These are phyloP conservation scores for Lepidurus apus DNA, from an alignment of 1,140 invertebrate genomes.

Conservation along the genomic window DNA sequence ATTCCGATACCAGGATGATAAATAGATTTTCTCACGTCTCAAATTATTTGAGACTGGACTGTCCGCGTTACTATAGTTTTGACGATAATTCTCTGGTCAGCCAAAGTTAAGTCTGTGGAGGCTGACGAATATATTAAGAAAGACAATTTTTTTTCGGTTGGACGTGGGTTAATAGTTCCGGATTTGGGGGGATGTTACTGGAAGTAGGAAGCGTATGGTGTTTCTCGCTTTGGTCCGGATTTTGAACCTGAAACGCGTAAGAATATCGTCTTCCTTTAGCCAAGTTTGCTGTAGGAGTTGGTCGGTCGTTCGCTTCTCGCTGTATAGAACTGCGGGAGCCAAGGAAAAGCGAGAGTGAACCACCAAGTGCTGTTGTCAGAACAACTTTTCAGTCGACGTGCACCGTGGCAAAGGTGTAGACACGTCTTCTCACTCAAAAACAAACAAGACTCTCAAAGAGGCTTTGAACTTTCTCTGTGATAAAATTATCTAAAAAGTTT, in stretches of 20 bases:
- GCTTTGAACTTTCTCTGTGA: not conserved
- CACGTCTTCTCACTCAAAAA: slow-evolving; percentile 15
- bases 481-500: no score
- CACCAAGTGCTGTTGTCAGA: slow-evolving; percentile 11
- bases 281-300: not conserved
- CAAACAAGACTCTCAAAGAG: not conserved
- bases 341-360: slow-evolving; percentile 10
- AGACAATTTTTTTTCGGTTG: not conserved
- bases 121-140: no score
- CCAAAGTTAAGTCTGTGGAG: no score
- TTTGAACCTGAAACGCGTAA: slow-evolving; percentile 12
- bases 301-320: not conserved
- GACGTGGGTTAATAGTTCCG: slow-evolving; percentile 6
- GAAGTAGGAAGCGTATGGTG: not conserved
- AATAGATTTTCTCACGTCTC: no score
- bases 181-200: not conserved
- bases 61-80: no score
- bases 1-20: no score
- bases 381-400: slow-evolving; percentile 15
- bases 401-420: slow-evolving; percentile 17
- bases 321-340: not conserved
- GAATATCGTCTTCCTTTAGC: not conserved
- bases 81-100: no score
- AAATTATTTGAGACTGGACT: no score
- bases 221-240: not conserved